Evolutionary conservation across 2,113 vertebrate genomes (phyloP), one percentile per base, ranked within the genome.

Genomic region (Petroica traversi): DNA sequence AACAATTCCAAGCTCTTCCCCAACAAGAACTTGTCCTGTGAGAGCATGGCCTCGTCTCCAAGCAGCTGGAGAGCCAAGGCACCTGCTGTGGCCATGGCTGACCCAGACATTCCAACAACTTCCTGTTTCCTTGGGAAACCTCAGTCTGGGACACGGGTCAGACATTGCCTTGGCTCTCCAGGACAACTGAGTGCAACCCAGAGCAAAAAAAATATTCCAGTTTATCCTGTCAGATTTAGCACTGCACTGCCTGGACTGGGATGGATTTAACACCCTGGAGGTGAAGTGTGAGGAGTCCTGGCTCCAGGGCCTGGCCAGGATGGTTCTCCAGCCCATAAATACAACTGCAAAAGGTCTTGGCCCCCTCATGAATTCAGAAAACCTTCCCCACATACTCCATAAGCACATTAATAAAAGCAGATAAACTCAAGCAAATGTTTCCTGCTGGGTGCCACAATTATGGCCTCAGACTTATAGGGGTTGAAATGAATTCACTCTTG

Each of bases 1-100:
- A 38, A 55, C 43, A 34, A 18, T 33, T 55, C 55, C 38, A 38
- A 29, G 61, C 22, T 58, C 20, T 46, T 46, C 24, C 31, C 31
- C 33, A 12, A 5, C 0, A 2, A 28, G 66, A n/a, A 17, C 28
- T 8, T 0, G 0, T 11, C 24, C 52, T 18, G 13, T 5, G 14
- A 7, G 59, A 92, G 74, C 45, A 2, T 4, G 29, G 78, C 40
- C 34, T 36, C 14, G 20, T 34, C 71, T 20, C 25, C 14, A 6
- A 14, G 29, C 41, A n/a, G 64, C 58, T 19, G 28, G 69, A 25
- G 12, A 79, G 88, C 59, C 51, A 17, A 20, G 11, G 3, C 3
- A 20, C 10, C 64, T 23, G 31, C 84, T 29, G 58, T 3, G 36
- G 24, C 33, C 34, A 1, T 0, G 1, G 8, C 54, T 16, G 83